A percentile compares a stretch with the other conserved stretches of the same genome.
These are phyloP conservation scores for Trypoxylon attenuatum DNA, from an alignment of 2,888 invertebrate genomes.

Conservation along the genomic window DNA sequence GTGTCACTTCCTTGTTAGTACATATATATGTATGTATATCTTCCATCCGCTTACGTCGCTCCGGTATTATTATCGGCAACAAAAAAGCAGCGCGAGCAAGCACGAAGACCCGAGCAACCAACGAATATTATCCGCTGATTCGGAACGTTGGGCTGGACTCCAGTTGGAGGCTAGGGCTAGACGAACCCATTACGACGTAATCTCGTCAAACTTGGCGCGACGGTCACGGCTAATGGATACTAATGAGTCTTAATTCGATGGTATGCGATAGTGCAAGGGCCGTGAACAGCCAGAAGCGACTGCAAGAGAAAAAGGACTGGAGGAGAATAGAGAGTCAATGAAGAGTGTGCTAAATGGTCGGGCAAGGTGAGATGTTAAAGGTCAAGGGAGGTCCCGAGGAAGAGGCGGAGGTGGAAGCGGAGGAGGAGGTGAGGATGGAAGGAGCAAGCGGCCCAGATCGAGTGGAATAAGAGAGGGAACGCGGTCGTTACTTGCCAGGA, in stretches of 20 bases:
- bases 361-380: constrained; percentile 59
- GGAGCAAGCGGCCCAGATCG: constrained; percentile 52
- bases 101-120: not conserved
- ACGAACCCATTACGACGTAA: not conserved
- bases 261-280: not conserved
- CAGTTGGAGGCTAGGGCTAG: too few relatives aligned
- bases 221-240: not conserved
- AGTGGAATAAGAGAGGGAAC: constrained; percentile 57
- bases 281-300: too few relatives aligned
- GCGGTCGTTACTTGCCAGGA: constrained; percentile 67
- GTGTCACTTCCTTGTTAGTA: constrained; percentile 19
- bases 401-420: constrained; percentile 8
- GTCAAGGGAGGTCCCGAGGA: constrained; percentile 40
- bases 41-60: constrained; percentile 20
- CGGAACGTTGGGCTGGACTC: not conserved
- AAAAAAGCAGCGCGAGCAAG: too few relatives aligned
- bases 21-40: not conserved
- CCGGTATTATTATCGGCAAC: too few relatives aligned
- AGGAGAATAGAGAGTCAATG: constrained; percentile 19
- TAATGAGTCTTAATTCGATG: not conserved
- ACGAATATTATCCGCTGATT: not conserved
- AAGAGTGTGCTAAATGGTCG: constrained; percentile 53
- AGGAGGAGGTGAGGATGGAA: constrained; percentile 54
- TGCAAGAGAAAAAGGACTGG: constrained; percentile 1
- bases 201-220: not conserved